A percentile compares a stretch with the other conserved stretches of the same genome.
Evolutionary conservation across 2,888 invertebrate genomes (phyloP).

Genomic region (Notocelia uddmanniana): DNA sequence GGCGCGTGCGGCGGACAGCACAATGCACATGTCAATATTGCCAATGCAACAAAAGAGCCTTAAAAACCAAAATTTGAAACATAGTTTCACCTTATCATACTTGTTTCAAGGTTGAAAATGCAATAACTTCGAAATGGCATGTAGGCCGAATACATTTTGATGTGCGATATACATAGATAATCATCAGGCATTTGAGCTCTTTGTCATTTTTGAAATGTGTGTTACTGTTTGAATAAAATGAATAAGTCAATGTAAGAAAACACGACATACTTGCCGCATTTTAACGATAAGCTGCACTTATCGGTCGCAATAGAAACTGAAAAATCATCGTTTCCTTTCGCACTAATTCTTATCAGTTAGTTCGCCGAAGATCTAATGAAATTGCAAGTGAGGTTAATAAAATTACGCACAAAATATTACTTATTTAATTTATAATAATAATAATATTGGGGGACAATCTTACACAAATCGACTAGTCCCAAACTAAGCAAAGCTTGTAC

Average conservation of each 20-base stretch:
- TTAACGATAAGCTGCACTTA: not conserved
- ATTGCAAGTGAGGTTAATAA: too few relatives aligned
- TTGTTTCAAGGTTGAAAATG: not conserved
- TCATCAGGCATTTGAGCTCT: constrained; percentile 17
- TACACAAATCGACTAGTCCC: too few relatives aligned
- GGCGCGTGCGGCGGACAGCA: constrained; percentile 75
- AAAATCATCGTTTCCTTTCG: too few relatives aligned
- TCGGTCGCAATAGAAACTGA: too few relatives aligned
- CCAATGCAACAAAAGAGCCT: not conserved
- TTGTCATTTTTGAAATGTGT: constrained; percentile 9
- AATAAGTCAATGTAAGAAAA: constrained; percentile 5
- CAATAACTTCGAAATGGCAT: not conserved
- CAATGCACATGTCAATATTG: constrained; percentile 64
- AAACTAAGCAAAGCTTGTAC: too few relatives aligned
- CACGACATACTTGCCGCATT: not conserved
- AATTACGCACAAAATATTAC: too few relatives aligned
- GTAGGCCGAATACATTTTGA: not conserved
- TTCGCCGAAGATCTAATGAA: too few relatives aligned
- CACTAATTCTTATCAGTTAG: too few relatives aligned
- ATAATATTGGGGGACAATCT: too few relatives aligned
- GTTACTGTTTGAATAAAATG: constrained; percentile 22
- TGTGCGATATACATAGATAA: constrained; percentile 17
- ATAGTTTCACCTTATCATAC: not conserved
- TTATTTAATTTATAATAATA: too few relatives aligned
- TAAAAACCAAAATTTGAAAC: not conserved